Evolutionary conservation across 2,113 vertebrate species (phyloP).

Genomic region (Festucalex cinctus): DNA sequence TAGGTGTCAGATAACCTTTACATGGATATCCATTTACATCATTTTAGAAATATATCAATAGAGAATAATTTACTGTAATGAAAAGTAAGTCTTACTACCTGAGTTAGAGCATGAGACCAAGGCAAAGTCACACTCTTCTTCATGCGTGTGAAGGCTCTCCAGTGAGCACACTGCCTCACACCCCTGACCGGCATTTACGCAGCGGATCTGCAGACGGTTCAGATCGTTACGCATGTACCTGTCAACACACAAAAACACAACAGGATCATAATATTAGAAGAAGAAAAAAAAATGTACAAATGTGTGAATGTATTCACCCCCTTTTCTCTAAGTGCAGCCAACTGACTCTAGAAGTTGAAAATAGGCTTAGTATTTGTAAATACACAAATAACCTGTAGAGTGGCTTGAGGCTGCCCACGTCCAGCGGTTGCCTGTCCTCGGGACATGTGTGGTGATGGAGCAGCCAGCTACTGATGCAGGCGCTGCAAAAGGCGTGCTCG

Average conservation of each 20-base stretch:
- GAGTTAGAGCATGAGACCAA: slow-evolving; percentile 77
- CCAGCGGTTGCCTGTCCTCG: slow-evolving; percentile 81
- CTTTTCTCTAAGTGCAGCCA: too few species aligned
- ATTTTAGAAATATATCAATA: neutral
- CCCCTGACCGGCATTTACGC: slow-evolving; percentile 76
- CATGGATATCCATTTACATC: neutral
- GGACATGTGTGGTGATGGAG: slow-evolving; percentile 83
- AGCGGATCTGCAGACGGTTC: slow-evolving; percentile 81
- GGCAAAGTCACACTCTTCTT: slow-evolving; percentile 82
- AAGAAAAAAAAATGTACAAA: neutral
- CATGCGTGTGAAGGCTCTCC: slow-evolving; percentile 81
- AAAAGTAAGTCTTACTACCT: slow-evolving; percentile 55
- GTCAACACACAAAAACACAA: slow-evolving; percentile 4
- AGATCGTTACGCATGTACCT: slow-evolving; percentile 92
- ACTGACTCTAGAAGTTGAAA: too few species aligned
- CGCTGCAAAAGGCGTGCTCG: slow-evolving; percentile 83
- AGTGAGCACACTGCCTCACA: slow-evolving; percentile 83
- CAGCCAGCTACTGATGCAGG: slow-evolving; percentile 85
- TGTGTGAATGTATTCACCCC: neutral
- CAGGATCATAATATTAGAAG: neutral
- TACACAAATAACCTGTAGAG: slow-evolving; percentile 74
- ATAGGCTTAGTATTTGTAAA: too few species aligned
- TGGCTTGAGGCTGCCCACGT: slow-evolving; percentile 74
- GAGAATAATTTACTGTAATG: neutral
- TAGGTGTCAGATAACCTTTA: slow-evolving; percentile 45